phyloP scores from a whole-genome alignment of 2,113 vertebrate species.

The Anser brachyrhynchus region DNA sequence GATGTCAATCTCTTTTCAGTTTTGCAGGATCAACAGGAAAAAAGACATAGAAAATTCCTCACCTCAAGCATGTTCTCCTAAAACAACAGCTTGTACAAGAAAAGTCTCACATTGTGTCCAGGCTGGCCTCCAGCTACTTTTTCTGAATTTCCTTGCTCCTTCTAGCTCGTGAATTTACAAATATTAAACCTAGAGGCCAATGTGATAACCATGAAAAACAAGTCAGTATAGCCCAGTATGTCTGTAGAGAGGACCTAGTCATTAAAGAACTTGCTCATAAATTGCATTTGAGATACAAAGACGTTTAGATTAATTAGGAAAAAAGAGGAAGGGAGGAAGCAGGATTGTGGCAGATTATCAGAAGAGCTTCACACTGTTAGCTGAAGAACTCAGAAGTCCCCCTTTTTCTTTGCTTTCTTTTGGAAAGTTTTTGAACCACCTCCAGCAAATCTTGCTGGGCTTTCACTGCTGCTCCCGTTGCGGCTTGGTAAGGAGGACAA shows the following conservation, averaged over 20 bases:
- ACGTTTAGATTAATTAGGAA: neutral
- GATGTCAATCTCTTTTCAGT: neutral
- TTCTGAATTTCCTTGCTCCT: neutral
- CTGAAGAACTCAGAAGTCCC: neutral
- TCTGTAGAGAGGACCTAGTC: neutral
- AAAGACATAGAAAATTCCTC: neutral
- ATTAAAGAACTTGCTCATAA: neutral
- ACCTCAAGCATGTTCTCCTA: neutral
- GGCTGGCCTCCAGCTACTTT: neutral
- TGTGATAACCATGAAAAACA: neutral
- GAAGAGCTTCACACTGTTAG: neutral
- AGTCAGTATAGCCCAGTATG: neutral
- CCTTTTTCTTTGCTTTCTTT: neutral
- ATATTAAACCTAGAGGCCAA: neutral
- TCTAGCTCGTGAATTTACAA: neutral
- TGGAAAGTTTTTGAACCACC: conserved; percentile 21
- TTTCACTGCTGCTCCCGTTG: conserved; percentile 5
- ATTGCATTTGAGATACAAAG: neutral
- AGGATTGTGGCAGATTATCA: neutral
- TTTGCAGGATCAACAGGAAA: conserved; percentile 21
- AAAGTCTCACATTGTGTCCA: neutral
- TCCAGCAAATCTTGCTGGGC: neutral
- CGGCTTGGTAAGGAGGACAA: neutral
- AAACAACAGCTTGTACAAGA: neutral
- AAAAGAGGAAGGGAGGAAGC: neutral